Percentiles rank a stretch among this genome's conserved stretches.
Conservation (phyloP, 2,113 vertebrate species). For the Etia nguti region DNA sequence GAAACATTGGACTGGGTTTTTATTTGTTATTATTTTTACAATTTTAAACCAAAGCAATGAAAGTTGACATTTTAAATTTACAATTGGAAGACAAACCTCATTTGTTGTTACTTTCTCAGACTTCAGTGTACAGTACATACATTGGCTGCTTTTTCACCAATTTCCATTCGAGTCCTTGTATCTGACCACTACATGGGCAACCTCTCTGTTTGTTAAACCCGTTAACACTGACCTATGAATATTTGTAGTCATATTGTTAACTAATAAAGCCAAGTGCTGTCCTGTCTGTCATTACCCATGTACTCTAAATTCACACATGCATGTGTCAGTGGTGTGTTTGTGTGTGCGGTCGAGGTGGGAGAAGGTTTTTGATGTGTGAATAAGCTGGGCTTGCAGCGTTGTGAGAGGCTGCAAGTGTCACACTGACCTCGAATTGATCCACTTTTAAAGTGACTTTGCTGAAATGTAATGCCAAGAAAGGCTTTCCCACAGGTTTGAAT, state of each 20-base stretch:
- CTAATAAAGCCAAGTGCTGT: not conserved
- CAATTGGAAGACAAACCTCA: not conserved
- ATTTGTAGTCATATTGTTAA: not conserved
- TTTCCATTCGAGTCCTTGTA: too few relatives aligned
- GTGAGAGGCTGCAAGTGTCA: not conserved
- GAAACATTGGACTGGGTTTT: not conserved
- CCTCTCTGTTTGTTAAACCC: not conserved
- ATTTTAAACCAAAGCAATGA: not conserved
- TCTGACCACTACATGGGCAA: not conserved
- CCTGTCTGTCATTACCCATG: not conserved
- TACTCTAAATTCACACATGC: not conserved
- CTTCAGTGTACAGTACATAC: not conserved
- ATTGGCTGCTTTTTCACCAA: not conserved
- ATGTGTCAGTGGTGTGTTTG: not conserved
- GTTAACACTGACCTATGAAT: not conserved
- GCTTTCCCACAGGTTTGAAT: not conserved
- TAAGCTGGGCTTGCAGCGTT: not conserved
- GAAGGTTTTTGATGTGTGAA: slow-evolving; percentile 22
- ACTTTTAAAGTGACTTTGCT: not conserved
- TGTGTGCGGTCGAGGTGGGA: not conserved
- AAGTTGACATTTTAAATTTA: not conserved
- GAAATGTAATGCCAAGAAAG: not conserved
- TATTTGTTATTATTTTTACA: not conserved
- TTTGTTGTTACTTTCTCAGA: not conserved
- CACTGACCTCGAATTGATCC: not conserved